These are phyloP conservation scores for Pogonocichla stellata DNA, from an alignment of 2,113 vertebrate species.

Conservation along the genomic window DNA sequence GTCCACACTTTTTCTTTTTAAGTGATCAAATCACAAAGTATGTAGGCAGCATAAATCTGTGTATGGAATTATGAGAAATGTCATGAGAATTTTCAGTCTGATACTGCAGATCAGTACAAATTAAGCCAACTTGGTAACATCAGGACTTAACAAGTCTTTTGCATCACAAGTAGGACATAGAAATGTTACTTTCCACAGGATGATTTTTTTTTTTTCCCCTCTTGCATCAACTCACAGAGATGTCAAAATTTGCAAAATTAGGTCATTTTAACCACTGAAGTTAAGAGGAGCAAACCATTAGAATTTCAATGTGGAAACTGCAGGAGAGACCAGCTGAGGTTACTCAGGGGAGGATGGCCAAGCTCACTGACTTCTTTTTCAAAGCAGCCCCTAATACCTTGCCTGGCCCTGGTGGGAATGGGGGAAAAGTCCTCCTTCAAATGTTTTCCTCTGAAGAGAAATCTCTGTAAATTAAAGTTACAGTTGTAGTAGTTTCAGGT, in stretches of 20 bases:
- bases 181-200: neutral
- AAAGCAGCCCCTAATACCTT: neutral
- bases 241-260: neutral
- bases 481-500: neutral
- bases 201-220: neutral
- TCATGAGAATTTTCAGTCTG: neutral
- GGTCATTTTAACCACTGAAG: neutral
- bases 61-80: neutral
- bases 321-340: accelerated
- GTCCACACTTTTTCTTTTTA: neutral
- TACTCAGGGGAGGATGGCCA: neutral
- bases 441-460: neutral
- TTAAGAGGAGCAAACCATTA: neutral
- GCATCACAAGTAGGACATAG: neutral
- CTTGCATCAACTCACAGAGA: neutral
- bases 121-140: neutral
- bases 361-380: neutral
- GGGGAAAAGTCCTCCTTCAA: neutral
- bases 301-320: neutral
- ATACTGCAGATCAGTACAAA: neutral
- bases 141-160: neutral
- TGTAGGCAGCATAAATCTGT: neutral
- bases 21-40: neutral
- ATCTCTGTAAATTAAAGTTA: neutral
- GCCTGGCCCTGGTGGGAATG: neutral